A percentile compares a stretch with the other conserved stretches of the same genome.
Conservation (phyloP, 2,113 vertebrate species). For the Coreoperca whiteheadi region DNA sequence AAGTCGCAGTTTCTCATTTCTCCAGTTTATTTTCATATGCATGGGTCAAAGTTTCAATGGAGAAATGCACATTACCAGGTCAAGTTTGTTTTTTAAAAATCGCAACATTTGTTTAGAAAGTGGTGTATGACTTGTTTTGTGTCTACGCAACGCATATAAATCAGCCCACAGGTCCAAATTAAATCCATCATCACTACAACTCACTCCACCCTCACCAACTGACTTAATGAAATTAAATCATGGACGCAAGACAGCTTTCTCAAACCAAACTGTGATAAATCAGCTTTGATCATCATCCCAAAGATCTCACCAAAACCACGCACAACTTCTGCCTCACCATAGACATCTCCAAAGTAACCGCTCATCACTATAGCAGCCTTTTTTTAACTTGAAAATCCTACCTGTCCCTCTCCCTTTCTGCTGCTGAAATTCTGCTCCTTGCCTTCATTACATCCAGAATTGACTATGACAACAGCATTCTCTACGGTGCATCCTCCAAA, state of each 20-base stretch:
- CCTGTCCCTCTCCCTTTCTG: no score
- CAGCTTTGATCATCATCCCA: neutral
- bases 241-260: neutral
- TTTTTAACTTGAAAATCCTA: neutral
- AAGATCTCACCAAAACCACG: neutral
- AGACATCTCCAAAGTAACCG: neutral
- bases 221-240: neutral
- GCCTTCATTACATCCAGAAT: neutral
- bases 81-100: neutral
- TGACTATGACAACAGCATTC: no score
- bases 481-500: no score
- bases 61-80: neutral
- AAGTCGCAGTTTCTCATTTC: no score
- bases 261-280: constrained; percentile 2
- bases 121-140: neutral
- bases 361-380: neutral
- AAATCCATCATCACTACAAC: neutral
- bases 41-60: neutral
- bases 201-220: neutral
- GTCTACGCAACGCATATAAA: neutral
- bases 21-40: no score
- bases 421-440: neutral
- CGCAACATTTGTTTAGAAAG: neutral
- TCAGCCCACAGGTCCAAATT: neutral
- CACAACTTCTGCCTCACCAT: neutral